A percentile compares a stretch with the other conserved stretches of the same genome.
These are phyloP conservation scores for Nothocercus nigrocapillus DNA, from an alignment of 2,113 vertebrate genomes.

Conservation along the genomic window DNA sequence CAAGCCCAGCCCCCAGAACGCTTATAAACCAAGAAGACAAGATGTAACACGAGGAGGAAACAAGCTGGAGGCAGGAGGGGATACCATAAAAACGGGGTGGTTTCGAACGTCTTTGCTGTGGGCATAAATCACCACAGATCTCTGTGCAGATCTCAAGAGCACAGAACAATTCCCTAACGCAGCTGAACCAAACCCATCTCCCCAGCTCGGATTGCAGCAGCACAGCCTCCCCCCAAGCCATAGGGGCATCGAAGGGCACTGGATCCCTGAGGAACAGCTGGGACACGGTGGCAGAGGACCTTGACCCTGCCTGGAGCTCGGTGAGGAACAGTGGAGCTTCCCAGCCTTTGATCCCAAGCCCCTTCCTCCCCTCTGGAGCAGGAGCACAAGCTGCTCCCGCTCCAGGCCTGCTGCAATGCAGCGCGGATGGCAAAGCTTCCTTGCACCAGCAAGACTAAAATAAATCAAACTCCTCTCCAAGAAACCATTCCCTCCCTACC, in stretches of 20 bases:
- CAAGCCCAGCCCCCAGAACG: conserved; percentile 28
- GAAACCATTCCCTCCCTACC: background rate
- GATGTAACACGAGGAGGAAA: conserved; percentile 50
- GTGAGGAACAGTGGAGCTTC: background rate
- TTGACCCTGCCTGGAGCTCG: accelerated
- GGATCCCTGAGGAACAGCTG: background rate
- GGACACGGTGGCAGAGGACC: background rate
- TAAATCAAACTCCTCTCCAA: background rate
- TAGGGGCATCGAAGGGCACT: accelerated
- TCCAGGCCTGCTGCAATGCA: background rate
- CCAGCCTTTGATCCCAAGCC: too few relatives aligned
- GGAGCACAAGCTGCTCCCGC: background rate
- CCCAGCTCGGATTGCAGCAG: accelerated
- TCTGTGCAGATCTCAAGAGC: background rate
- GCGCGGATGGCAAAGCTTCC: accelerated
- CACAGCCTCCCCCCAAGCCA: background rate
- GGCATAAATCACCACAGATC: conserved; percentile 33
- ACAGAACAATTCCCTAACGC: background rate
- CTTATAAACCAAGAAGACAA: background rate
- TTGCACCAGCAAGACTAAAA: accelerated
- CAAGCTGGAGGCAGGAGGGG: conserved; percentile 38
- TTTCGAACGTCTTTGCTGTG: background rate
- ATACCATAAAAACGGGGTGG: conserved; percentile 34
- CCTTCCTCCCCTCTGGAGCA: background rate
- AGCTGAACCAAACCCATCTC: background rate